Evolutionary conservation across 1,140 invertebrate genomes (phyloP), one percentile per base, ranked within the genome.

Genomic region (Bacillus rossius): DNA sequence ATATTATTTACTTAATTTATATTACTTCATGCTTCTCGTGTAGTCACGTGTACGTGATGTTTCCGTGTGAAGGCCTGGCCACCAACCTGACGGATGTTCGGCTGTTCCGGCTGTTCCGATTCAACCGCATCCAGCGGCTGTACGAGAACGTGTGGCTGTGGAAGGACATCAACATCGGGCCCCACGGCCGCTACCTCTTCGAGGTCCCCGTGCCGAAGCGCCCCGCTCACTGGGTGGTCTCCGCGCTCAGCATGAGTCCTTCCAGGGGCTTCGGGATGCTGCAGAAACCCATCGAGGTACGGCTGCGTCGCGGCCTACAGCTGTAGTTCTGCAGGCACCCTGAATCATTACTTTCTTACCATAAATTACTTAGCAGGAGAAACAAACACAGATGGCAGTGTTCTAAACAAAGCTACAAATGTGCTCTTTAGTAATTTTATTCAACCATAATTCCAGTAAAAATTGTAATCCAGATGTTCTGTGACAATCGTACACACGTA

Each of bases 71-170:
- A 80, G 79, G 79, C 63, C 67, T 77, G 2, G 69, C 75, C 40
- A 76, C 79, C 43, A 85, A 87, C 62, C 76, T 73, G 8, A 85
- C 84, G 3, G 84, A 87, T 57, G 70, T 93, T 54, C 60, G 81
- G 0, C 73, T 86, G 54, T 91, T 90, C 75, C 75, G 91, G 55
- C 91, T 92, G 70, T 85, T 88, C 70, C 80, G 93, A 1, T 91
- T 92, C 66, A 96, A 91, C 73, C 80, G 90, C 43, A 83, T 95
- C 42, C 84, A 92, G 65, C 79, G 92, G 2, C 89, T 93, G 68
- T 97, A 96, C 73, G 91, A 96, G 59, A 94, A 96, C 67, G 88
- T 91, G 29, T 98, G 94, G 94, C 73, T 96, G 3, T 98, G 94
- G 94, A 84, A 87, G 61, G 93, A 96, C 74, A 85, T 94, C 14